Conservation (phyloP, 2,888 invertebrate species). For the Acleris literana region DNA sequence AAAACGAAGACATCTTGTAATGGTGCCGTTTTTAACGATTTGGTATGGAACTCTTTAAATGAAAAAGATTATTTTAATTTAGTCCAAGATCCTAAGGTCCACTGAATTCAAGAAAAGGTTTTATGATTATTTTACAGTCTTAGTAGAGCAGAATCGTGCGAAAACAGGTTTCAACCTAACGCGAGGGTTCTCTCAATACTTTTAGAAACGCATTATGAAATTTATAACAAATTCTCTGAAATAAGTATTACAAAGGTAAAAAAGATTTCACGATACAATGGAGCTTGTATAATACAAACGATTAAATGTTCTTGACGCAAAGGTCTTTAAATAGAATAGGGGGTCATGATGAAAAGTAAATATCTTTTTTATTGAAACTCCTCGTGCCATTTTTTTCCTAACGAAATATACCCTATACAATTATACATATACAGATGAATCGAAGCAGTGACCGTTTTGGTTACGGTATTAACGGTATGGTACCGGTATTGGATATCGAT, state of each 20-base stretch:
- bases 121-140: background rate
- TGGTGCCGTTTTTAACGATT: background rate
- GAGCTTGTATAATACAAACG: slow-evolving; percentile 1
- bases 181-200: background rate
- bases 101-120: background rate
- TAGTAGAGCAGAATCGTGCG: background rate
- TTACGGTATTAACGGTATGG: too few species aligned
- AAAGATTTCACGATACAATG: slow-evolving; percentile 17
- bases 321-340: too few species aligned
- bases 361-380: too few species aligned
- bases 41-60: background rate
- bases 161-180: background rate
- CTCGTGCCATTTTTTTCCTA: too few species aligned
- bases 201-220: slow-evolving; percentile 6
- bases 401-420: too few species aligned
- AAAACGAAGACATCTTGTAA: background rate
- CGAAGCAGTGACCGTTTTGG: too few species aligned
- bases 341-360: too few species aligned
- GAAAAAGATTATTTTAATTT: slow-evolving; percentile 4
- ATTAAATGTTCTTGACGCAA: slow-evolving; percentile 5
- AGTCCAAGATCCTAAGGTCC: background rate
- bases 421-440: too few species aligned
- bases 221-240: slow-evolving; percentile 3
- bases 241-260: slow-evolving; percentile 4
- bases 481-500: too few species aligned